These are phyloP conservation scores for Amyelois transitella DNA, from an alignment of 1,140 invertebrate genomes.

Conservation along the genomic window DNA sequence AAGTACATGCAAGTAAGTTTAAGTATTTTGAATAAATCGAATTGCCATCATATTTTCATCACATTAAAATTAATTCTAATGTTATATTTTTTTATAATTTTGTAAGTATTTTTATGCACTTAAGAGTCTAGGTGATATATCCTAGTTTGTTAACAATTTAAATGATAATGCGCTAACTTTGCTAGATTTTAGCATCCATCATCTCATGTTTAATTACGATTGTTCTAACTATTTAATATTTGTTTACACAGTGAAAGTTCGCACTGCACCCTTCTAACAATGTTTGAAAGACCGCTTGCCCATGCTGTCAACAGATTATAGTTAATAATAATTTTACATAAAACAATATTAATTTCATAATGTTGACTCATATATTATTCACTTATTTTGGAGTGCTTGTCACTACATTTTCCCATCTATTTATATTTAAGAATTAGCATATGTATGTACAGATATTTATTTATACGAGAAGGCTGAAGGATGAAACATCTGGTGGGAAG, in stretches of 20 bases:
- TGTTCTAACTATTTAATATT: no score
- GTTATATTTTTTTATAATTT: slow-evolving; percentile 26
- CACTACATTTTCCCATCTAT: slow-evolving; percentile 30
- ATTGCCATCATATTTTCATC: slow-evolving; percentile 51
- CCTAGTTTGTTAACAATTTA: not conserved
- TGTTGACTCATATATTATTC: slow-evolving; percentile 10
- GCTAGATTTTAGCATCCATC: not conserved
- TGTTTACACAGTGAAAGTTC: no score
- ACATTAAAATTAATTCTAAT: slow-evolving; percentile 32
- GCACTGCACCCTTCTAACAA: no score
- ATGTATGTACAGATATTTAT: slow-evolving; percentile 65
- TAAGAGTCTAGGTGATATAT: not conserved
- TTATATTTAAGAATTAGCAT: slow-evolving; percentile 32
- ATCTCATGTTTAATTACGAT: slow-evolving; percentile 5
- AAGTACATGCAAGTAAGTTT: slow-evolving; percentile 25
- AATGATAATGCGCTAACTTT: not conserved
- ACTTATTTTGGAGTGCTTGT: not conserved
- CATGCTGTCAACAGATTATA: no score
- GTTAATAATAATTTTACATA: no score
- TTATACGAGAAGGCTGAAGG: slow-evolving; percentile 48
- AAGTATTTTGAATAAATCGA: slow-evolving; percentile 25
- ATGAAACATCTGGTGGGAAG: slow-evolving; percentile 29
- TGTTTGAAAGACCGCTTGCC: no score
- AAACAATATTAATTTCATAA: no score
- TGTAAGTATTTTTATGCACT: not conserved